Base-by-base conservation (phyloP, 2,113 vertebrate species). In the Atractosteus spatula region DNA sequence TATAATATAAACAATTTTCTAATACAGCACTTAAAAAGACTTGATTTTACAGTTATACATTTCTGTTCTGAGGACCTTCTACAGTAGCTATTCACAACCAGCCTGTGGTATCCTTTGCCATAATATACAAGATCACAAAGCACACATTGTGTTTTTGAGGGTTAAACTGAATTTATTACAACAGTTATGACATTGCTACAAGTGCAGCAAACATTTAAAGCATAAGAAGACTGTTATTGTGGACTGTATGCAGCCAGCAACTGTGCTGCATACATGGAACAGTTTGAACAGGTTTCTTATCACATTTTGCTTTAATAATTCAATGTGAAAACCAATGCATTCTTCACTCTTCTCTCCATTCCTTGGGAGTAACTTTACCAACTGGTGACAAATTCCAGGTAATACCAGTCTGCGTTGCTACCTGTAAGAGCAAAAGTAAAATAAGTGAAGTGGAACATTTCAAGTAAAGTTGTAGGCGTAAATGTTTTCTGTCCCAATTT, bases 351-450 rank as follows among this genome's bases (percentile, higher is more conserved):
- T 83, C 69, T 74, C 76, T 89, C 89, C 91, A 94, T 74, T 91
- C 88, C 7, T 83, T 91, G 10, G 92, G 92, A 41, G 88, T 88
- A 67, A 92, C 0, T 89, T 76, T 91, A 77, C 92, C 90, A 71
- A 92, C 68, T 54, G 92, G 92, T n/a, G 92, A 93, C 45, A 92
- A 16, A 79, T 93, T 92, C 92, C 92, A 93, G 55, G 76, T 78
- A 0, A 93, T 66, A 3, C 89, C 86, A 54, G 80, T 75, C n/a
- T 82, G 64, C 64, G 91, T 92, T 1, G 81, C 0, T 74, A 81
- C 88, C 92, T 94, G 86, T 4, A 82, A 85, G 45, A 62, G 7
- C 42, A 44, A 75, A 59, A 66, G 14, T 16, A 7, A 41, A 51
- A 11, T 29, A 16, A 74, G 42, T 13, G 61, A 67, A 29, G 45